These are phyloP conservation scores for Orthonevra nobilis DNA, from an alignment of 2,888 invertebrate species.

Conservation along the genomic window DNA sequence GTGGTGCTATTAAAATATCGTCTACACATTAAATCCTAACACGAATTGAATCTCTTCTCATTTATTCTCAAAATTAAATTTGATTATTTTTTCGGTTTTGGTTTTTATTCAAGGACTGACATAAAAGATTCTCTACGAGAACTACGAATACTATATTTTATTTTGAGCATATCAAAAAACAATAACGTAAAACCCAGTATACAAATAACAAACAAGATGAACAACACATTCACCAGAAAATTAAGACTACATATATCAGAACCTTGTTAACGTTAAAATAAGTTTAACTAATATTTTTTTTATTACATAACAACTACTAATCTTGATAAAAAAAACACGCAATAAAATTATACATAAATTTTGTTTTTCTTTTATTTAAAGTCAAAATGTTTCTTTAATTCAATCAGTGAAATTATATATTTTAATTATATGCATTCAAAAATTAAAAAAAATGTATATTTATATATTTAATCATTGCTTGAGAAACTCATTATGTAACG, in stretches of 20 bases:
- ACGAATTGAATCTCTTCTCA: constrained; percentile 9
- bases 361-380: constrained; percentile 16
- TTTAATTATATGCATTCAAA: constrained; percentile 35
- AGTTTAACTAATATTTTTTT: constrained; percentile 22
- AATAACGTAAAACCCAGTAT: constrained; percentile 13
- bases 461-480: constrained; percentile 55
- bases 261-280: constrained; percentile 32
- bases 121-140: constrained; percentile 13
- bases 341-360: constrained; percentile 5
- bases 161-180: constrained; percentile 56
- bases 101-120: constrained; percentile 24
- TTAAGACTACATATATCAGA: not conserved
- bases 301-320: constrained; percentile 31
- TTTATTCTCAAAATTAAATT: not conserved
- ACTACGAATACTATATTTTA: constrained; percentile 47
- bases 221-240: constrained; percentile 18
- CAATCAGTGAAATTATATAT: constrained; percentile 38
- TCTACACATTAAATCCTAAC: too few species aligned
- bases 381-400: constrained; percentile 23
- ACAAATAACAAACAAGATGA: not conserved
- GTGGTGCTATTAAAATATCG: too few species aligned
- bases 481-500: constrained; percentile 60
- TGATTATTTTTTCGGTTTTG: not conserved
- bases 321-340: constrained; percentile 2
- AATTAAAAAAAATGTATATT: constrained; percentile 21